A percentile compares a stretch with the other conserved stretches of the same genome.
Evolutionary conservation across 2,113 vertebrate genomes (phyloP).

Genomic region (Mesocricetus auratus): DNA sequence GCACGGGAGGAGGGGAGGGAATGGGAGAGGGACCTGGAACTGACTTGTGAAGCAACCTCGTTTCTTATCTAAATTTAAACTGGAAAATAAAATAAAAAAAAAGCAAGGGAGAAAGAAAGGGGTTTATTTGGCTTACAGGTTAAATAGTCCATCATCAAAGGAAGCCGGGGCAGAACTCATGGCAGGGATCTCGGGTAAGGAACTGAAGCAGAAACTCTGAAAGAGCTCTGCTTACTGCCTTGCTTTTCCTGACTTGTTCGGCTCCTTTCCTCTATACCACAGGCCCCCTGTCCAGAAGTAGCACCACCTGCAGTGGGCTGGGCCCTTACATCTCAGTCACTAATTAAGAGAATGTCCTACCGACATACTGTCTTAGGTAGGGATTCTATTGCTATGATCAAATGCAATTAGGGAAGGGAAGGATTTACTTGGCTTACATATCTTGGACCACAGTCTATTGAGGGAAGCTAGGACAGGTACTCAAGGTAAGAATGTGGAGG

Average conservation of each 20-base stretch:
- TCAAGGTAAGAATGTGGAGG: neutral
- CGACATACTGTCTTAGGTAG: neutral
- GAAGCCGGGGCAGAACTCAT: neutral
- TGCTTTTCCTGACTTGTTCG: neutral
- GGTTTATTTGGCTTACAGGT: neutral
- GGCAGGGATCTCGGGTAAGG: neutral
- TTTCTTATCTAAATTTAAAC: no score
- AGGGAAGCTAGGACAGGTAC: neutral
- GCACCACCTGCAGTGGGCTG: neutral
- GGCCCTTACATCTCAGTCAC: neutral
- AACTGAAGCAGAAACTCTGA: neutral
- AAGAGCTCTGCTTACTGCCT: neutral
- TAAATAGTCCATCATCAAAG: neutral
- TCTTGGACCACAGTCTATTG: neutral
- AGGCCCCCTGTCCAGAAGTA: neutral
- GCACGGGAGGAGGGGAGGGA: no score
- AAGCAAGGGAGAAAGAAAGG: neutral
- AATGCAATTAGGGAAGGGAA: neutral
- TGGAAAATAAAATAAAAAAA: no score
- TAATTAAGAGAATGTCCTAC: neutral
- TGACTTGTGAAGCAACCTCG: no score
- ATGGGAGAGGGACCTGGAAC: no score
- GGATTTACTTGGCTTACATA: neutral
- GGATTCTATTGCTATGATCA: neutral
- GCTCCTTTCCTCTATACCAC: neutral